Evolutionary conservation across 2,113 vertebrate species (phyloP).

Genomic region (Pedetes capensis): DNA sequence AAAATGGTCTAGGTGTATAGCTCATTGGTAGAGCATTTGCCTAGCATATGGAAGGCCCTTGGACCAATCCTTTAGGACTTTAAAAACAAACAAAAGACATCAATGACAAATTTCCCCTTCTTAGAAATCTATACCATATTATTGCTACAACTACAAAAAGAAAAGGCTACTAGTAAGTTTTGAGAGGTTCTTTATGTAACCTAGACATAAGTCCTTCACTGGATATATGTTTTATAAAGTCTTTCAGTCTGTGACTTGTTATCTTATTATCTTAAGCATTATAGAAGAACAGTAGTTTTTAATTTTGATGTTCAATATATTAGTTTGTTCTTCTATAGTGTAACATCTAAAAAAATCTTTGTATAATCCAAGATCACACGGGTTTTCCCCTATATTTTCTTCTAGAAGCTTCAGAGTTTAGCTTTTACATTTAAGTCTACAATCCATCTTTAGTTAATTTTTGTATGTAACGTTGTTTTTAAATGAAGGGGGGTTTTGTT

Average conservation of each 20-base stretch:
- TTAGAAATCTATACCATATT: slow-evolving; percentile 84
- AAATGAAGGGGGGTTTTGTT: too few species aligned
- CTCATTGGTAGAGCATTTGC: too few species aligned
- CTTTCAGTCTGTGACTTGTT: background rate
- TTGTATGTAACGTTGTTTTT: too few species aligned
- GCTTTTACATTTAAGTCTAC: background rate
- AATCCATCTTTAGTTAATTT: slow-evolving; percentile 11
- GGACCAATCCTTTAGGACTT: too few species aligned
- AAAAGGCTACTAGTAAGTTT: background rate
- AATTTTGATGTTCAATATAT: background rate
- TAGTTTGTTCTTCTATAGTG: background rate
- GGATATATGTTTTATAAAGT: background rate
- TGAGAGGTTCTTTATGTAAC: background rate
- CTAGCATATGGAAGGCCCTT: too few species aligned
- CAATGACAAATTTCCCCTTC: slow-evolving; percentile 92
- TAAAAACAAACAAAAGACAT: too few species aligned
- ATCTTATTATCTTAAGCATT: background rate
- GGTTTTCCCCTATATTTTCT: background rate
- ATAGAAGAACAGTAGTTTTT: background rate
- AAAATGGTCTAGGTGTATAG: too few species aligned
- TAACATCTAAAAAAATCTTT: background rate
- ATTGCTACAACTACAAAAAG: background rate
- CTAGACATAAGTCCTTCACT: background rate
- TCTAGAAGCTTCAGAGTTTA: slow-evolving; percentile 7
- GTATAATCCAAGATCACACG: background rate